These are phyloP conservation scores for Drosophila neonasuta DNA, from an alignment of 2,888 invertebrate species.

Conservation along the genomic window DNA sequence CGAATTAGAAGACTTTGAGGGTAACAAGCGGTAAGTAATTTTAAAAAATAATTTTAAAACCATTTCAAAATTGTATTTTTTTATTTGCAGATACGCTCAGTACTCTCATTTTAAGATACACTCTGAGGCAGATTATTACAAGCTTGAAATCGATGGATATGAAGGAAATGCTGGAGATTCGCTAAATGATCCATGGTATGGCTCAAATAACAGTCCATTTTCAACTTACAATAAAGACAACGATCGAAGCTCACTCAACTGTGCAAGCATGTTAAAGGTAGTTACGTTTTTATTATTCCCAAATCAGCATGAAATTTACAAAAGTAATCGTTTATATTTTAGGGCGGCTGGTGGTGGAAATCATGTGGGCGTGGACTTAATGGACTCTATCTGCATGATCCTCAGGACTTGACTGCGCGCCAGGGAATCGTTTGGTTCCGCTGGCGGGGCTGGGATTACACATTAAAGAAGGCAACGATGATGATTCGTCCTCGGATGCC, in stretches of 20 bases:
- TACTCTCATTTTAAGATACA: conserved; percentile 96
- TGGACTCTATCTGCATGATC: conserved; percentile 93
- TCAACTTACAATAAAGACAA: conserved; percentile 96
- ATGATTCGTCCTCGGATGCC: conserved; percentile 90
- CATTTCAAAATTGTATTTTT: conserved; percentile 6
- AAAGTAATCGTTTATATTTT: background rate
- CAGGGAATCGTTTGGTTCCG: conserved; percentile 98
- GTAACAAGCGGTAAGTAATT: conserved; percentile 89
- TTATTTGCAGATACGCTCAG: conserved; percentile 88
- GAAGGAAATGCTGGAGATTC: conserved; percentile 96
- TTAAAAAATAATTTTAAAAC: background rate
- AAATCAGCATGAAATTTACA: no score
- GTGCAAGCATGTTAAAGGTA: conserved; percentile 94
- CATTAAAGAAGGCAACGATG: conserved; percentile 93
- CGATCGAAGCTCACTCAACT: conserved; percentile 94
- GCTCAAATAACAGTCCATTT: conserved; percentile 95
- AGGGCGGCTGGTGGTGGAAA: conserved; percentile 97
- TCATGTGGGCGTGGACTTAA: conserved; percentile 95
- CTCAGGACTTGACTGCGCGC: conserved; percentile 93
- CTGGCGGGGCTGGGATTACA: conserved; percentile 97
- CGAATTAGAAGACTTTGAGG: conserved; percentile 95
- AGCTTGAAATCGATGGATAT: conserved; percentile 95
- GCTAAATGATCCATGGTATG: conserved; percentile 96
- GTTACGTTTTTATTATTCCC: background rate
- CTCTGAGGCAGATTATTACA: conserved; percentile 95